Base-by-base conservation (phyloP, 2,888 invertebrate genomes). In the Onthophagus sagittarius region DNA sequence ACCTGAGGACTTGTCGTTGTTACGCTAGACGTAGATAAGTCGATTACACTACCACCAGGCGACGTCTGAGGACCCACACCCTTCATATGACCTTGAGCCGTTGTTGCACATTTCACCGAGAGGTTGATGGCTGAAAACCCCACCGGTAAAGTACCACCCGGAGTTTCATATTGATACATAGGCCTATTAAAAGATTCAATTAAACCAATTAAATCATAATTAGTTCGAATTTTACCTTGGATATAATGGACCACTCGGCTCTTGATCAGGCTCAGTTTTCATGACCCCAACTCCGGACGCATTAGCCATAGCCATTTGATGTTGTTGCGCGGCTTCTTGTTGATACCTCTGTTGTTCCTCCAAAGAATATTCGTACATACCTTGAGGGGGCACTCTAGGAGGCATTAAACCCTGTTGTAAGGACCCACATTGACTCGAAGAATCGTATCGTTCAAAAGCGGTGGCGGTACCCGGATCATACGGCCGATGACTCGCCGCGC, bases 1-100 rank as follows among this genome's bases (percentile, higher is more conserved):
- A 93, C 94, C 90, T 94, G 94, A 81, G 95, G 95, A 88, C 94
- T 95, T 79, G 92, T 91, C 67, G 92, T 92, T 69, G 92, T 91
- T 73, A 95, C 94, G 85, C 93, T 94, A 80, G 95, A 94, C 77
- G 94, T 94, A 79, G 94, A 94, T 71, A 95, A 89, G 86, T 95
- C 95, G 87, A 95, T 94, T 79, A 94, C 94, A 11, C 94, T 93
- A 76, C 93, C 92, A 70, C 92, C 92, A 63, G 92, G 89, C 74
- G 93, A 91, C 76, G 93, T 91, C 67, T 94, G 94, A 14, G 91
- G 90, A 53, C 88, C 88, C 77, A 85, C 77, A 71, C 86, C 86
- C 82, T 89, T 88, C 88, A 92, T 86, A 87, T 90, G 86, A 81
- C 85, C 83, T 89, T 91, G 91, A 81, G 91, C 90, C 76, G 91